A percentile compares a stretch with the other conserved stretches of the same genome.
phyloP scores from a whole-genome alignment of 2,113 vertebrate genomes.

The Psittacula cyanocephala region DNA sequence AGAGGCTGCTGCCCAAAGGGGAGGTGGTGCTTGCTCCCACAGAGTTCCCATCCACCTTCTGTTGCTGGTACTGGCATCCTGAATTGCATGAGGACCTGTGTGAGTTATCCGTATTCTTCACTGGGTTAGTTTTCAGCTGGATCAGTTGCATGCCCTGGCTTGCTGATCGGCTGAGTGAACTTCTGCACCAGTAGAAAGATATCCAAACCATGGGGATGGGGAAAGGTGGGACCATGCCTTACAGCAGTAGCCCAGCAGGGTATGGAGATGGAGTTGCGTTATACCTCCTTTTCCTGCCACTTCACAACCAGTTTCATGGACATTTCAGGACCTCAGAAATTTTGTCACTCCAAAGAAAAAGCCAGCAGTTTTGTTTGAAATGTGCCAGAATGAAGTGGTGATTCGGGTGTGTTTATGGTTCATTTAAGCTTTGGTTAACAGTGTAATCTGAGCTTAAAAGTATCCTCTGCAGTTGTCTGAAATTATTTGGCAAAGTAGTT shows the following conservation, averaged over 20 bases:
- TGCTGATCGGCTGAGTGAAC: no score
- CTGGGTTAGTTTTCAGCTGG: not conserved
- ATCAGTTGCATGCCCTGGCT: not conserved
- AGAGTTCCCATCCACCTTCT: not conserved
- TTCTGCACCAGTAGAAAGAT: not conserved
- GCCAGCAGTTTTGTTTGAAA: not conserved
- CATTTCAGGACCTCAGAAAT: not conserved
- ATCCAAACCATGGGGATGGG: not conserved
- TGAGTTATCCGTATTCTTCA: no score
- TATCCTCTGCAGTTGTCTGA: not conserved
- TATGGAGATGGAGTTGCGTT: not conserved
- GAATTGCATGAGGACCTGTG: not conserved
- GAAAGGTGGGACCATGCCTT: not conserved
- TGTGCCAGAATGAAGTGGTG: not conserved
- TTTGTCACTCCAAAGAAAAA: not conserved
- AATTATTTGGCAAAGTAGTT: not conserved
- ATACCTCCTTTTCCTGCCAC: not conserved
- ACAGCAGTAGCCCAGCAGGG: not conserved
- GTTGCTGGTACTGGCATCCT: accelerated
- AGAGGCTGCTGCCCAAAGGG: not conserved
- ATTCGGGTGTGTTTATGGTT: not conserved
- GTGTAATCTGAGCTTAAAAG: not conserved
- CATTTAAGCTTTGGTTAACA: not conserved
- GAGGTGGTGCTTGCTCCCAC: not conserved
- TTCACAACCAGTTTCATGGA: accelerated